Evolutionary conservation across 2,113 vertebrate genomes (phyloP), one percentile per base, ranked within the genome.

Genomic region (Scomber japonicus): DNA sequence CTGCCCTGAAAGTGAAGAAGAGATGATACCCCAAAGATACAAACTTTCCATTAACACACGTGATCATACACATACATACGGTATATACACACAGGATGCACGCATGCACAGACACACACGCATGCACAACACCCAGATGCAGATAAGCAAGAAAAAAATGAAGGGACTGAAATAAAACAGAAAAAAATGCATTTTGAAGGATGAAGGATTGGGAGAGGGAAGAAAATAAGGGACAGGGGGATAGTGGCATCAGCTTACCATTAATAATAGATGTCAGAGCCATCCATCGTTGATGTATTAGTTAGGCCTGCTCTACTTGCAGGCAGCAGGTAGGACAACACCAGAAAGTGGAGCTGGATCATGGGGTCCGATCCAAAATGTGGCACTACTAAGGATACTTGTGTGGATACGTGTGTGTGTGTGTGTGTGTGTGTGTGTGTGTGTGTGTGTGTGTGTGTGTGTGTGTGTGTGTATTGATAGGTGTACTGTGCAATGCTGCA

Each of bases 251-350:
- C 86, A 63, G 76, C 72, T 95, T 92, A 91, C 91, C 80, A 91
- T 94, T 90, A 92, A 95, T 94, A 93, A 95, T 94, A 89, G 57
- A 95, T 90, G 86, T 79, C 87, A 83, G 78, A 81, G 85, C 84
- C 82, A 80, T 89, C 88, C 67, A 85, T 83, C 53, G 81, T 82
- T 94, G 92, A 94, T 93, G 91, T 88, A 92, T 93, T 93, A 91
- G 75, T 88, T 73, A 85, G 90, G 82, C 80, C 84, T 91, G 91
- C 83, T 90, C 88, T 79, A 91, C 87, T 91, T 91, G 78, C 81
- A 85, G 85, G 70, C 61, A 84, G 79, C 84, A 88, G 87, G 79
- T 88, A 84, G 79, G 75, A 84, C 81, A 91, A 74, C 44, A 73
- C 9, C 55, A 80, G 81, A 86, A 92, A 89, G 87, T 73, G 71